A percentile compares a stretch with the other conserved stretches of the same genome.
phyloP scores from a whole-genome alignment of 2,113 vertebrate genomes.

The Diadophis punctatus region DNA sequence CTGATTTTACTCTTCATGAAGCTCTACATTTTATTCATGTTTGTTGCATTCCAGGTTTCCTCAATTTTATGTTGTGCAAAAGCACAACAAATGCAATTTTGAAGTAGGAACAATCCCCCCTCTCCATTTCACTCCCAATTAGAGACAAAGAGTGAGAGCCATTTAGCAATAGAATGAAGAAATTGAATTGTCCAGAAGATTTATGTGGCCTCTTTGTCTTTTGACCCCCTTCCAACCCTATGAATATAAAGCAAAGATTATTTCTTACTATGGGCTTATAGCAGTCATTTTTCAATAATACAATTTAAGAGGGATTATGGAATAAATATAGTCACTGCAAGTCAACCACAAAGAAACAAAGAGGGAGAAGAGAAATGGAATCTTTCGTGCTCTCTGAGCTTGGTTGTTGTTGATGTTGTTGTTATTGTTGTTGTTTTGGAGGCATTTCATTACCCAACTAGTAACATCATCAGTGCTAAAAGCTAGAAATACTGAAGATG shows the following conservation, averaged over 20 bases:
- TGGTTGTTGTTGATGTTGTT: neutral
- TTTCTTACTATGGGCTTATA: neutral
- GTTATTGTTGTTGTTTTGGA: neutral
- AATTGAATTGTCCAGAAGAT: neutral
- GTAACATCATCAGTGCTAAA: neutral
- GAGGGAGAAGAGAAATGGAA: neutral
- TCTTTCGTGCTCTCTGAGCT: neutral
- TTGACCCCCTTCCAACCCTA: neutral
- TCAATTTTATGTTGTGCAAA: neutral
- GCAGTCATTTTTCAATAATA: neutral
- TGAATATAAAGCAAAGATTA: neutral
- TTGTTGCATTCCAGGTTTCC: neutral
- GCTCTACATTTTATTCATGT: neutral
- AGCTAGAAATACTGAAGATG: neutral
- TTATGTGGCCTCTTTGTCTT: neutral
- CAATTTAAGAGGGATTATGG: neutral
- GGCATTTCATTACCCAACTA: neutral
- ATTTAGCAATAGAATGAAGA: neutral
- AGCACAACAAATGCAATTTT: neutral
- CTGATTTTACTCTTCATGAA: neutral
- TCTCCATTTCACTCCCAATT: neutral
- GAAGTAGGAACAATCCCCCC: neutral
- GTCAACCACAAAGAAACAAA: neutral
- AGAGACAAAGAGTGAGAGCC: neutral
- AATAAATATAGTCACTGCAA: neutral